Base-by-base conservation (phyloP, 2,888 invertebrate genomes). In the Cremastinae sp. region DNA sequence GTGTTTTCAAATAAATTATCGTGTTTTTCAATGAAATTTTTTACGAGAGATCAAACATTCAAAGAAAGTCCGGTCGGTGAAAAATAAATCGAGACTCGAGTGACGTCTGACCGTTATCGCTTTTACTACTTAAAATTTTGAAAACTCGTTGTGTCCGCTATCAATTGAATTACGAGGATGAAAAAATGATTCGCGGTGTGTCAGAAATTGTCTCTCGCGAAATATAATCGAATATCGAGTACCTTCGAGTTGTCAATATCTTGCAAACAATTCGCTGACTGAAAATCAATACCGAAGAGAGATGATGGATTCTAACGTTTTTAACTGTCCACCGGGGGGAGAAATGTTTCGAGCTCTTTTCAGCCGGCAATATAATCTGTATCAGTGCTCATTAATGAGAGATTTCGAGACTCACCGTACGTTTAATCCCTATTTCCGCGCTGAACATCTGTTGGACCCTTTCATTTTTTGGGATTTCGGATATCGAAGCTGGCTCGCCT, bases 381-480 rank as follows among this genome's bases (percentile, higher is more conserved):
- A 80, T 61, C 59, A 58, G 51, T 54, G 59, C 38, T 77, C 54
- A 64, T 43, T 78, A 8, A 45, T 58, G 66, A 34, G 73, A 5
- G 54, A 78, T 22, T 73, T 81, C 66, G 78, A 76, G 34, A 76
- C 16, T n/a, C 81, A 80, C 59, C 74, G 75, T 69, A 38, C 72
- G 43, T 59, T 79, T 2, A 69, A 70, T 36, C 74, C 54, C n/a
- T 78, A 78, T 65, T 45, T 80, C 20, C n/a, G 79, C 66, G 64
- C 73, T n/a, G 76, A 79, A n/a, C 65, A 68, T 53, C 64, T n/a
- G 9, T 49, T 79, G 64, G 61, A 77, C 61, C 74, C 83, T 12
- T 79, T 79, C 51, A 16, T 45, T 36, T 78, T 70, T 1, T 70
- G 70, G 74, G 43, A 74, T 49, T 12, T 49, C 34, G 47, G 34